These are phyloP conservation scores for Thera obeliscata DNA, from an alignment of 2,888 invertebrate genomes.

Conservation along the genomic window DNA sequence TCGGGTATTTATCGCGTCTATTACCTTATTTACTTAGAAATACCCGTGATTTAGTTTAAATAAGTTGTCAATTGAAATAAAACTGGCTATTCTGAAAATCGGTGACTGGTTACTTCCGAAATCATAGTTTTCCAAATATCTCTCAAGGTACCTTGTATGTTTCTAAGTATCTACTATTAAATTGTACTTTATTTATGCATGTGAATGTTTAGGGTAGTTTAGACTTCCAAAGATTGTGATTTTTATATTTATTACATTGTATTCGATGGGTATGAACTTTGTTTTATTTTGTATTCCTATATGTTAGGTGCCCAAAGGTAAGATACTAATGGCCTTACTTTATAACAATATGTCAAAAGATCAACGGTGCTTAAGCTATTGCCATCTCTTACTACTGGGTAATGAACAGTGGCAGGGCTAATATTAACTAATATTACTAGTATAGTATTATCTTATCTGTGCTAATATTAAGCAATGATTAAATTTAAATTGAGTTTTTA, in stretches of 20 bases:
- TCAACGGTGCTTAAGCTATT: too few relatives aligned
- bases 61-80: background rate
- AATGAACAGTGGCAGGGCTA: too few relatives aligned
- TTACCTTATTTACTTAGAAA: too few relatives aligned
- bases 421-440: too few relatives aligned
- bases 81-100: background rate
- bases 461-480: too few relatives aligned
- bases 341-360: too few relatives aligned
- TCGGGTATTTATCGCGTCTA: too few relatives aligned
- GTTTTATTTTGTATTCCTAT: slow-evolving; percentile 39
- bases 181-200: slow-evolving; percentile 27
- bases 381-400: too few relatives aligned
- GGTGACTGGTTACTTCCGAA: background rate
- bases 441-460: too few relatives aligned
- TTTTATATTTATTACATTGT: slow-evolving; percentile 40
- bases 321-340: too few relatives aligned
- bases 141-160: slow-evolving; percentile 5
- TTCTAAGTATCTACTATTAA: slow-evolving; percentile 5
- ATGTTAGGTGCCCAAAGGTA: too few relatives aligned
- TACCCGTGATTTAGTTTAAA: background rate
- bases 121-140: background rate
- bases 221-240: slow-evolving; percentile 43
- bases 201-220: slow-evolving; percentile 39
- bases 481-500: too few relatives aligned
- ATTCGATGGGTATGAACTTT: slow-evolving; percentile 32